phyloP scores from a whole-genome alignment of 2,797 vertebrate genomes.

The Aplochiton taeniatus region DNA sequence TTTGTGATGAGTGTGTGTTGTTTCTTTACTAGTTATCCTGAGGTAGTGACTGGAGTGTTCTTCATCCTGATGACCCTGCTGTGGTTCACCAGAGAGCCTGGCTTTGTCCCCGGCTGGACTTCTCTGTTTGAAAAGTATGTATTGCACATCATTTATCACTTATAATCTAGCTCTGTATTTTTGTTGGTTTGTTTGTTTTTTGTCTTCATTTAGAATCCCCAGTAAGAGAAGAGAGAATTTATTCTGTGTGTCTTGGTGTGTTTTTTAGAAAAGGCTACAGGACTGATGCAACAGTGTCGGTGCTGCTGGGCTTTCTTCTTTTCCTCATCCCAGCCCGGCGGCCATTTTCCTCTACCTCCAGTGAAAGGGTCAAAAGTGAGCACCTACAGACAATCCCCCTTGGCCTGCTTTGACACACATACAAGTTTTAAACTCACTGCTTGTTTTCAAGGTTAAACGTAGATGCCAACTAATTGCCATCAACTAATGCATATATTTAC shows the following conservation, averaged over 20 bases:
- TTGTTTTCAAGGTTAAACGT: too few relatives aligned
- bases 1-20: background rate
- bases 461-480: too few relatives aligned
- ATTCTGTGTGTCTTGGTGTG: background rate
- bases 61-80: slow-evolving; percentile 96
- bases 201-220: background rate
- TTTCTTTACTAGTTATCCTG: slow-evolving; percentile 83
- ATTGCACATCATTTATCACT: background rate
- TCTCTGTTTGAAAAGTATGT: slow-evolving; percentile 94
- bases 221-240: background rate
- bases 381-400: background rate
- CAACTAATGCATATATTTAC: too few relatives aligned
- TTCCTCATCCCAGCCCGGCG: slow-evolving; percentile 95
- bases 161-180: background rate
- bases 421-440: too few relatives aligned
- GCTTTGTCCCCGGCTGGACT: slow-evolving; percentile 96
- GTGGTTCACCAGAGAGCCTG: slow-evolving; percentile 97
- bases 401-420: too few relatives aligned
- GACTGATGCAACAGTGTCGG: slow-evolving; percentile 93
- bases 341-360: slow-evolving; percentile 79
- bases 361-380: slow-evolving; percentile 75
- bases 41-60: slow-evolving; percentile 94
- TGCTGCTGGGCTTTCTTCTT: slow-evolving; percentile 95
- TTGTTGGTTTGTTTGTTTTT: slow-evolving; percentile 12
- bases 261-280: slow-evolving; percentile 90